phyloP scores from a whole-genome alignment of 2,888 invertebrate genomes.

The Trissolcus japonicus region DNA sequence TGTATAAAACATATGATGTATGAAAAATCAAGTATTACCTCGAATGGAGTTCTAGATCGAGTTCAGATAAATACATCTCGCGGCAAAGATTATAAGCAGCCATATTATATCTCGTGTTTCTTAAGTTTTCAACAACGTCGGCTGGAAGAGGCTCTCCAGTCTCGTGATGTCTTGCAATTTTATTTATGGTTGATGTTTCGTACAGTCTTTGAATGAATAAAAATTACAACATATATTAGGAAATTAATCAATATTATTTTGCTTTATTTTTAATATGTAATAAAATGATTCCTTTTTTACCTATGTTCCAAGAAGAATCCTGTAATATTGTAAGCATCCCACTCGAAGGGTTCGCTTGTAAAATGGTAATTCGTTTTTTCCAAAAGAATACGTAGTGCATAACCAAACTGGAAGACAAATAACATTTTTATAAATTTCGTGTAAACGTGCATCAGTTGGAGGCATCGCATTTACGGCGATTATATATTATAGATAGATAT shows the following conservation, averaged over 20 bases:
- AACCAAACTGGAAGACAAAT: conserved; percentile 83
- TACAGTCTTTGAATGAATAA: conserved; percentile 75
- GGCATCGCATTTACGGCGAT: background rate
- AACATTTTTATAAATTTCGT: background rate
- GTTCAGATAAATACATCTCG: conserved; percentile 87
- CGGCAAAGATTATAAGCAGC: conserved; percentile 87
- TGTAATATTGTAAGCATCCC: conserved; percentile 93
- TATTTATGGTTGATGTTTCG: conserved; percentile 79
- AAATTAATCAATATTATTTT: background rate
- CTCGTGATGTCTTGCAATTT: conserved; percentile 85
- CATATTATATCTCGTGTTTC: conserved; percentile 84
- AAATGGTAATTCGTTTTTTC: conserved; percentile 89
- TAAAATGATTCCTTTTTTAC: conserved; percentile 66
- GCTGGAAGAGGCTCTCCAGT: conserved; percentile 84
- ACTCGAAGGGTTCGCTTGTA: conserved; percentile 89
- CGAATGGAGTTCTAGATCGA: conserved; percentile 90
- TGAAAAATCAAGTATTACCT: conserved; percentile 77
- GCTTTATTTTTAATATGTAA: conserved; percentile 5
- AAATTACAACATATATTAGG: background rate
- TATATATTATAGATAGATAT: background rate
- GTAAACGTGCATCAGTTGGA: background rate
- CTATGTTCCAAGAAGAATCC: conserved; percentile 90
- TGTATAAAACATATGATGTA: no score
- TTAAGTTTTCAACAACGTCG: conserved; percentile 81
- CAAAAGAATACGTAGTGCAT: conserved; percentile 89